Percentiles rank a stretch among this genome's conserved stretches.
Conservation (phyloP, 2,888 invertebrate species). For the Emmelina monodactyla region DNA sequence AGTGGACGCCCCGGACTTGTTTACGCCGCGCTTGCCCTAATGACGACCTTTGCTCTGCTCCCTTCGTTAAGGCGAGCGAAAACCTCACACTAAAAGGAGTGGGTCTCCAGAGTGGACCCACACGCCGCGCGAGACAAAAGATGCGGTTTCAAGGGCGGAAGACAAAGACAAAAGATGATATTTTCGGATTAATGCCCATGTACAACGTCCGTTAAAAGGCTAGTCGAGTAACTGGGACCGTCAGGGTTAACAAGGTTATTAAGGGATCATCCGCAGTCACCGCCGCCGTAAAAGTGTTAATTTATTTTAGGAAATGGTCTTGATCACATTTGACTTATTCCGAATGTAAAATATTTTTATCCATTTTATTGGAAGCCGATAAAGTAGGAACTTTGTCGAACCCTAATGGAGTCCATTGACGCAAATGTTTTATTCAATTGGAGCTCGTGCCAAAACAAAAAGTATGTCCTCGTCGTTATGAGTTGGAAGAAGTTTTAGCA, state of each 20-base stretch:
- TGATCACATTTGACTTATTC: conserved; percentile 30
- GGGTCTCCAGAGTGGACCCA: conserved; percentile 52
- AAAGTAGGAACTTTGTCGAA: conserved; percentile 33
- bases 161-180: conserved; percentile 55
- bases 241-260: conserved; percentile 67
- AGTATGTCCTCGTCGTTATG: conserved; percentile 54
- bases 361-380: too few species aligned
- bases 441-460: conserved; percentile 53
- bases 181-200: conserved; percentile 65
- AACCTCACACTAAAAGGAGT: conserved; percentile 66
- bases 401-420: conserved; percentile 58
- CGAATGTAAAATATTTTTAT: not conserved
- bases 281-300: conserved; percentile 63
- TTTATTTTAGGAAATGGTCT: conserved; percentile 51
- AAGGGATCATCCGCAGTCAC: conserved; percentile 62
- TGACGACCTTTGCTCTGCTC: conserved; percentile 67
- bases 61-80: conserved; percentile 67
- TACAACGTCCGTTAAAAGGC: conserved; percentile 62
- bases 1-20: conserved; percentile 65
- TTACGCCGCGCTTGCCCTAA: conserved; percentile 67
- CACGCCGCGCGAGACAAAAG: conserved; percentile 47
- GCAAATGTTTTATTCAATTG: conserved; percentile 64
- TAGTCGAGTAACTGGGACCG: conserved; percentile 53
- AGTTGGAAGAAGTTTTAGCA: conserved; percentile 49
- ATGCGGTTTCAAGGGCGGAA: conserved; percentile 26